These are phyloP conservation scores for Rhaphigaster nebulosa DNA, from an alignment of 2,888 invertebrate genomes.

Conservation along the genomic window DNA sequence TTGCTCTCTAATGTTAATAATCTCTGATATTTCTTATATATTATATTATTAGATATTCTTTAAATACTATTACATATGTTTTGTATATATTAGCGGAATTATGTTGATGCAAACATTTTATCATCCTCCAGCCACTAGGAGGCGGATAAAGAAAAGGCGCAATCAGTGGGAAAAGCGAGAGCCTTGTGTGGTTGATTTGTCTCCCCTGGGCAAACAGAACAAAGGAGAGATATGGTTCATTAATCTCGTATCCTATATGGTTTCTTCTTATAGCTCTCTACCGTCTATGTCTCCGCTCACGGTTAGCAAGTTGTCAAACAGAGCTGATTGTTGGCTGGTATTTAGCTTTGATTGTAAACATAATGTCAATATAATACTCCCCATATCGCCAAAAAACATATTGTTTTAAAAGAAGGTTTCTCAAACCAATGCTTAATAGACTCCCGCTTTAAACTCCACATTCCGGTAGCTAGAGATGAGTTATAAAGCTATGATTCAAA, in stretches of 20 bases:
- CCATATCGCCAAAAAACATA: background rate
- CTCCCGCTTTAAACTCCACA: no score
- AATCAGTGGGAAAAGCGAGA: constrained; percentile 10
- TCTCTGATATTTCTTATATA: background rate
- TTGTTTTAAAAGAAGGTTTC: no score
- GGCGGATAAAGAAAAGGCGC: constrained; percentile 6
- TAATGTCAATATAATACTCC: background rate
- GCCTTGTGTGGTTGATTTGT: background rate
- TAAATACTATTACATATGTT: no score
- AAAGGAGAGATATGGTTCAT: constrained; percentile 20
- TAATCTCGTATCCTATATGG: background rate
- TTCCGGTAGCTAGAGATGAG: no score
- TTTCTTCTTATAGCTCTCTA: background rate
- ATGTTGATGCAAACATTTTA: background rate
- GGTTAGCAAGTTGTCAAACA: background rate
- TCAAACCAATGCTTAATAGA: no score
- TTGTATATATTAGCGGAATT: background rate
- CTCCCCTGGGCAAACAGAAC: constrained; percentile 10
- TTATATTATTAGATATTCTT: background rate
- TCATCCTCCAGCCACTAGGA: background rate
- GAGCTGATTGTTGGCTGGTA: background rate
- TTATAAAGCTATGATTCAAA: no score
- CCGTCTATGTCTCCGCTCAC: background rate
- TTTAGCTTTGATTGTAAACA: background rate
- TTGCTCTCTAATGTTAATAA: no score